phyloP scores from a whole-genome alignment of 2,797 vertebrate species.

The Cetoscarus ocellatus region DNA sequence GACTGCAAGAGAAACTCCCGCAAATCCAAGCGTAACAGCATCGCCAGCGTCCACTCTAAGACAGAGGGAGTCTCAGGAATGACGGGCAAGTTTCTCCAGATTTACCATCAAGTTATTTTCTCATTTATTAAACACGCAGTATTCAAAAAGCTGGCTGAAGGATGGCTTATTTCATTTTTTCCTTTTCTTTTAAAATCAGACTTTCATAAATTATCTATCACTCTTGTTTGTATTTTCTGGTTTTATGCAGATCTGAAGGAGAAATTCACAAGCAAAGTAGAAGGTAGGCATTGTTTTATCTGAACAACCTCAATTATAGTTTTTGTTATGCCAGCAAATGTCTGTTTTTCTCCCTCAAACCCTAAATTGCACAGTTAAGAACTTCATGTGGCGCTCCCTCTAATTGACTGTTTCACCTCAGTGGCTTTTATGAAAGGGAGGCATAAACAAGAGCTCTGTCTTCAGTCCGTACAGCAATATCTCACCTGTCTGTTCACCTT shows the following conservation, averaged over 20 bases:
- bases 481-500: constrained; percentile 28
- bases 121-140: constrained; percentile 9
- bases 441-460: constrained; percentile 38
- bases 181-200: no score
- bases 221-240: neutral
- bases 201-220: neutral
- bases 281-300: constrained; percentile 65
- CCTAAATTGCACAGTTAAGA: constrained; percentile 21
- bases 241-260: constrained; percentile 66
- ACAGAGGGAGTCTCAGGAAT: constrained; percentile 32
- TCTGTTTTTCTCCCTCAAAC: neutral
- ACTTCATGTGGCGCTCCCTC: constrained; percentile 10
- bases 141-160: neutral
- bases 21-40: constrained; percentile 73
- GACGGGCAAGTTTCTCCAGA: constrained; percentile 67
- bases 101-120: neutral
- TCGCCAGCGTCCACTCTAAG: constrained; percentile 61
- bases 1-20: constrained; percentile 70
- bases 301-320: neutral
- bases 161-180: neutral
- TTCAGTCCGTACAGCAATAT: constrained; percentile 13
- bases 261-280: constrained; percentile 71
- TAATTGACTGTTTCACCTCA: constrained; percentile 51
- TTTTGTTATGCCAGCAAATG: neutral
- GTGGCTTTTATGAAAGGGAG: constrained; percentile 45